These are phyloP conservation scores for Cosmopolites sordidus DNA, from an alignment of 2,888 invertebrate species.

Conservation along the genomic window DNA sequence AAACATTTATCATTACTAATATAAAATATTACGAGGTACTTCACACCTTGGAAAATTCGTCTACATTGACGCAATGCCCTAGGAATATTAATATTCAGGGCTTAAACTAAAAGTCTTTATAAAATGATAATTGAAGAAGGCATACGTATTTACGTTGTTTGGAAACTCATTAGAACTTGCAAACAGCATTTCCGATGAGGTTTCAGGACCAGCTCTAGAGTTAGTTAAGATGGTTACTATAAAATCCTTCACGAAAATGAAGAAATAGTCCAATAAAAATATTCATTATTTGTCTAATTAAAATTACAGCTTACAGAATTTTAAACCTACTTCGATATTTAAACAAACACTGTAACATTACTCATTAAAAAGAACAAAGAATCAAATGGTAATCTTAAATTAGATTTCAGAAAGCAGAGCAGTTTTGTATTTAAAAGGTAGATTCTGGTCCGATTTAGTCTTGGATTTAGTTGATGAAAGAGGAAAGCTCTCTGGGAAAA, in stretches of 20 bases:
- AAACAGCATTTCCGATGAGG: background rate
- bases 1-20: background rate
- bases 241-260: background rate
- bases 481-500: too few relatives aligned
- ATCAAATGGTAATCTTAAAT: too few relatives aligned
- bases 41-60: background rate
- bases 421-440: too few relatives aligned
- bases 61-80: background rate
- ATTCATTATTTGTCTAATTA: too few relatives aligned
- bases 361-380: too few relatives aligned
- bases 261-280: background rate
- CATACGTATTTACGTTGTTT: background rate
- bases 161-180: background rate
- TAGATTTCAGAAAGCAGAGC: too few relatives aligned
- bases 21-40: background rate
- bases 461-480: too few relatives aligned
- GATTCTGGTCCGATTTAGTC: too few relatives aligned
- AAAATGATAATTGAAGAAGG: background rate
- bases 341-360: too few relatives aligned
- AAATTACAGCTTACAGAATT: too few relatives aligned
- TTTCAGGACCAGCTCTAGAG: background rate
- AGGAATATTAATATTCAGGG: background rate
- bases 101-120: background rate
- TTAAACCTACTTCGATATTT: too few relatives aligned
- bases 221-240: conserved; percentile 1